Base-by-base conservation (phyloP, 2,888 invertebrate genomes). In the Eumerus sabulonum region DNA sequence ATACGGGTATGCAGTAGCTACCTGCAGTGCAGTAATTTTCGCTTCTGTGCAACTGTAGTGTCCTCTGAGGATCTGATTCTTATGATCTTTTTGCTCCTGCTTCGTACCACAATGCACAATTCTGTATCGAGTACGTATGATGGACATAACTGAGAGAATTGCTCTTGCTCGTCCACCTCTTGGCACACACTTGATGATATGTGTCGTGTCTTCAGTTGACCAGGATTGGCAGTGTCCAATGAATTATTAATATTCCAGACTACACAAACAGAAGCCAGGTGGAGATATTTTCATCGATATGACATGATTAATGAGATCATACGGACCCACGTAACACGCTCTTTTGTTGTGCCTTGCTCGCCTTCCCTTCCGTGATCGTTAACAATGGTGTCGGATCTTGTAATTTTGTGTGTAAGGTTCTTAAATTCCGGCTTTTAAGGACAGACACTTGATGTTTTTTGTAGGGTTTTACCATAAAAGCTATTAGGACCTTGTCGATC, bases 1-100 rank as follows among this genome's bases (percentile, higher is more conserved):
- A 54, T 51, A 14, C 47, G 42, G 35, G 36, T 36, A 35, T 1
- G 45, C 45, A 56, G 19, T 38, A 35, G 70, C 81, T 81, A 74
- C 81, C 81, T 81, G 81, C n/a, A 71, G 81, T 60, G 81, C 66
- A 81, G 81, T 81, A 74, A 81, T 81, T 81, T 81, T 70, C 81
- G 81, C 81, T 81, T 74, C 54, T 73, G 59, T 62, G 51, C 59
- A 44, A 27, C 27, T 7, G 27, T 27, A 27, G 48, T 59, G 59
- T 64, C 51, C 11, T 60, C 56, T 48, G 74, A 44, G 60, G 74
- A 50, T 74, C 60, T 51, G 60, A 64, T 64, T 70, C 56, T 74
- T 70, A 64, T 50, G 27, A 60, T 57, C 12, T 72, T 71, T 71
- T 57, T 67, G 64, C 16, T 5, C 36, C 35, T 9, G 45, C 47